A percentile compares a stretch with the other conserved stretches of the same genome.
These are phyloP conservation scores for Austrolebias charrua DNA, from an alignment of 2,797 vertebrate species.

Conservation along the genomic window DNA sequence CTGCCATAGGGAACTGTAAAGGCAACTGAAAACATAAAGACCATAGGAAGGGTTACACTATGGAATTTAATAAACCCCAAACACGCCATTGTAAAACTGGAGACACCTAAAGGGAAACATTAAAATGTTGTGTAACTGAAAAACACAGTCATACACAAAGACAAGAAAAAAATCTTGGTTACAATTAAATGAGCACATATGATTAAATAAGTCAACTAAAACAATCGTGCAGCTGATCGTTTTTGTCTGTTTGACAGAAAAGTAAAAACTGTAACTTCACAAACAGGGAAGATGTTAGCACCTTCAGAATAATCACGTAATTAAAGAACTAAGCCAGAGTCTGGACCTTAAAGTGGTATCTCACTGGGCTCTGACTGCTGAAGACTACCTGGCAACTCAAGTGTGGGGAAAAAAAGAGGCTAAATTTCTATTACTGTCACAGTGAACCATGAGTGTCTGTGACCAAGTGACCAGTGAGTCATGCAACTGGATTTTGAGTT, in stretches of 20 bases:
- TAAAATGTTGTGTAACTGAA: not conserved
- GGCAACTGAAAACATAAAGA: not conserved
- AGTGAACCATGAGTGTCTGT: no score
- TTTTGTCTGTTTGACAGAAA: constrained; percentile 12
- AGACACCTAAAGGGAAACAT: constrained; percentile 1
- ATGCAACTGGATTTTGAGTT: no score
- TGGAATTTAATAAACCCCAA: no score
- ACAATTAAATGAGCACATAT: constrained; percentile 12
- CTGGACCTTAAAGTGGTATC: not conserved
- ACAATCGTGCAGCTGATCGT: not conserved
- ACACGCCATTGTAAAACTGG: not conserved
- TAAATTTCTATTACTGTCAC: no score
- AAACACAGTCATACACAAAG: not conserved
- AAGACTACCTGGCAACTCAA: no score
- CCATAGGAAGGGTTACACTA: not conserved
- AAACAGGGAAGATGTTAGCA: not conserved
- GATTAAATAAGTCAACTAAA: not conserved
- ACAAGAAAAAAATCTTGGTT: constrained; percentile 18
- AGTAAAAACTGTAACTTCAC: not conserved
- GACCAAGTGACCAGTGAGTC: no score
- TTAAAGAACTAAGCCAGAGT: constrained; percentile 10
- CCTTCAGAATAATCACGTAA: constrained; percentile 1
- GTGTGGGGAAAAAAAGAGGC: no score
- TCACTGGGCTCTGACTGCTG: not conserved
- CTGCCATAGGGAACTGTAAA: not conserved